These are phyloP conservation scores for Nothoprocta pentlandii DNA, from an alignment of 2,113 vertebrate genomes.

Conservation along the genomic window DNA sequence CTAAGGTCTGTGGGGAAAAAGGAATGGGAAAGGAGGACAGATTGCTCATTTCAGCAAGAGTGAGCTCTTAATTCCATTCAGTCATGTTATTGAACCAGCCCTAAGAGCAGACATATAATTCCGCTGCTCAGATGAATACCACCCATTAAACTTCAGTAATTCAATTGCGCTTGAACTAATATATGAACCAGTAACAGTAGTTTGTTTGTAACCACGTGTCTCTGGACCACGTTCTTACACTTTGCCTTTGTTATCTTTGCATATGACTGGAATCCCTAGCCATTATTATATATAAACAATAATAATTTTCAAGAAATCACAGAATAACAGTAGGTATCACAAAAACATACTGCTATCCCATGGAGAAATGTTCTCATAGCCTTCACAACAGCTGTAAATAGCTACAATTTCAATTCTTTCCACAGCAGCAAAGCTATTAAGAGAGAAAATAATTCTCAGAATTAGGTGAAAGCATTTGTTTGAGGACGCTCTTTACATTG, in stretches of 20 bases:
- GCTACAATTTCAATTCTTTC: neutral
- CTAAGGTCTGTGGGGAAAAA: neutral
- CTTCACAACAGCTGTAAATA: neutral
- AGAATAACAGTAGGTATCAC: neutral
- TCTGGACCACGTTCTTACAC: neutral
- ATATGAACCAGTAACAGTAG: neutral
- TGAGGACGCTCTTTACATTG: neutral
- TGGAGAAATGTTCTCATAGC: neutral
- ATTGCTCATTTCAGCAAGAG: neutral
- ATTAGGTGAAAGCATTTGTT: neutral
- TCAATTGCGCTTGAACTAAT: neutral
- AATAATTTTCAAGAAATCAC: neutral
- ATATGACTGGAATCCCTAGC: neutral
- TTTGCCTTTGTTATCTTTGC: neutral
- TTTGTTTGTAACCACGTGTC: neutral
- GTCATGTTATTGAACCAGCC: neutral
- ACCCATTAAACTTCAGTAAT: neutral
- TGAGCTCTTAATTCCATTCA: neutral
- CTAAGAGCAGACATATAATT: neutral
- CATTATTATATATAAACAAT: neutral
- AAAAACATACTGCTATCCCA: neutral
- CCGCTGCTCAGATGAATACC: neutral
- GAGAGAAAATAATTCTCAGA: neutral
- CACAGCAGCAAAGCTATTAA: neutral
- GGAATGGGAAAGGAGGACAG: neutral